Conservation (phyloP, 2,113 vertebrate species). For the Marmota monax region DNA sequence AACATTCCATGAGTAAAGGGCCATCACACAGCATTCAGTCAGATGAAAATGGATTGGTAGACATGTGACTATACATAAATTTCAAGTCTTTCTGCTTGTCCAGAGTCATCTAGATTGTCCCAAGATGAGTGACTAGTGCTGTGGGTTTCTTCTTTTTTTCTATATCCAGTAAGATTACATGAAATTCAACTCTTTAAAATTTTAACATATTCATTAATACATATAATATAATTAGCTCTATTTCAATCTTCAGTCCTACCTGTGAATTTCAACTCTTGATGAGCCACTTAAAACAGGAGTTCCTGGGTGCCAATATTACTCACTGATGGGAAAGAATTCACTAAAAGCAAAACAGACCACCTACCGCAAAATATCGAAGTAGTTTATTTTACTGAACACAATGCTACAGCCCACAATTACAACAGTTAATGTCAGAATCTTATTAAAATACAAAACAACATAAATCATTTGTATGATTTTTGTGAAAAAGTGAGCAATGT, state of each 20-base stretch:
- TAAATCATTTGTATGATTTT: background rate
- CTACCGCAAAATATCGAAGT: slow-evolving; percentile 23
- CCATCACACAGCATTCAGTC: slow-evolving; percentile 51
- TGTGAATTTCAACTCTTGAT: slow-evolving; percentile 33
- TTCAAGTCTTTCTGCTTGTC: slow-evolving; percentile 28
- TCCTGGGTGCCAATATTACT: slow-evolving; percentile 53
- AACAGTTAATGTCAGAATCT: background rate
- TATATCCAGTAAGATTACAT: slow-evolving; percentile 6
- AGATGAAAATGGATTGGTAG: slow-evolving; percentile 43
- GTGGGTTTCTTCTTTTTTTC: slow-evolving; percentile 61
- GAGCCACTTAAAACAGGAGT: slow-evolving; percentile 58
- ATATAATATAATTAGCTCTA: no score
- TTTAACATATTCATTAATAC: no score
- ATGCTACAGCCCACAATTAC: background rate
- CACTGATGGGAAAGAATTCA: slow-evolving; percentile 40
- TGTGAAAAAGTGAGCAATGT: background rate
- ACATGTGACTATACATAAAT: background rate
- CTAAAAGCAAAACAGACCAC: slow-evolving; percentile 28
- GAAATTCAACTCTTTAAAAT: slow-evolving; percentile 32
- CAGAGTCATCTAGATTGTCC: slow-evolving; percentile 13
- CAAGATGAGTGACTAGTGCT: slow-evolving; percentile 41
- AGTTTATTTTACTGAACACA: background rate
- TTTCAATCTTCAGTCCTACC: no score
- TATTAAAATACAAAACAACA: background rate
- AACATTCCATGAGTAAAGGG: slow-evolving; percentile 56